phyloP scores from a whole-genome alignment of 2,113 vertebrate genomes.

The Etheostoma cragini region DNA sequence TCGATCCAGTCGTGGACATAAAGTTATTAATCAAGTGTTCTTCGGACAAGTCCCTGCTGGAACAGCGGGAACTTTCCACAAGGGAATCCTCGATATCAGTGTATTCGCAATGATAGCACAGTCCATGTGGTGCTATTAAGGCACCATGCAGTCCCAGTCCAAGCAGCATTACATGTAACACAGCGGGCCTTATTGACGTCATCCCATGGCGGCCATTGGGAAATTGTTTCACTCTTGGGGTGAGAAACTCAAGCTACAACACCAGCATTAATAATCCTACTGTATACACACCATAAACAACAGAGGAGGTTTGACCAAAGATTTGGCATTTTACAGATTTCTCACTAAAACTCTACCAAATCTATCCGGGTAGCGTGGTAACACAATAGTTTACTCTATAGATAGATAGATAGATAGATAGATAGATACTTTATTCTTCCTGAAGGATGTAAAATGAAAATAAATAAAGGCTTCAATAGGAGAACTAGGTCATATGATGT shows the following conservation, averaged over 20 bases:
- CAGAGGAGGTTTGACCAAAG: not conserved
- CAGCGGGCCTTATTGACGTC: not conserved
- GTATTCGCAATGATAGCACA: slow-evolving; percentile 25
- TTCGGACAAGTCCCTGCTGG: not conserved
- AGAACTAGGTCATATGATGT: not conserved
- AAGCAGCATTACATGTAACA: not conserved
- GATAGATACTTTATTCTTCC: too few relatives aligned
- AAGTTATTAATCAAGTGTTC: slow-evolving; percentile 16
- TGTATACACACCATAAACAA: not conserved
- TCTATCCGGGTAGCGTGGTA: slow-evolving; percentile 1
- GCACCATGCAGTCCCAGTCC: slow-evolving; percentile 25
- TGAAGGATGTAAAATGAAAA: too few relatives aligned
- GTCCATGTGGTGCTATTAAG: slow-evolving; percentile 43
- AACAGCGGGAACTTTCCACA: not conserved
- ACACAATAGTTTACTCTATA: not conserved
- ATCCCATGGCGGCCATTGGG: not conserved
- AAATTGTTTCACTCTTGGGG: not conserved
- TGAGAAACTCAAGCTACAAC: slow-evolving; percentile 1
- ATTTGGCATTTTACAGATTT: not conserved
- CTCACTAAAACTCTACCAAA: not conserved
- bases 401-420: too few relatives aligned
- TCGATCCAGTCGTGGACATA: not conserved
- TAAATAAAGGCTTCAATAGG: not conserved
- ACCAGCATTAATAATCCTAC: not conserved
- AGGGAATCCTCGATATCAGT: not conserved